Evolutionary conservation across 2,797 vertebrate species (phyloP).

Genomic region (Tragelaphus eurycerus): DNA sequence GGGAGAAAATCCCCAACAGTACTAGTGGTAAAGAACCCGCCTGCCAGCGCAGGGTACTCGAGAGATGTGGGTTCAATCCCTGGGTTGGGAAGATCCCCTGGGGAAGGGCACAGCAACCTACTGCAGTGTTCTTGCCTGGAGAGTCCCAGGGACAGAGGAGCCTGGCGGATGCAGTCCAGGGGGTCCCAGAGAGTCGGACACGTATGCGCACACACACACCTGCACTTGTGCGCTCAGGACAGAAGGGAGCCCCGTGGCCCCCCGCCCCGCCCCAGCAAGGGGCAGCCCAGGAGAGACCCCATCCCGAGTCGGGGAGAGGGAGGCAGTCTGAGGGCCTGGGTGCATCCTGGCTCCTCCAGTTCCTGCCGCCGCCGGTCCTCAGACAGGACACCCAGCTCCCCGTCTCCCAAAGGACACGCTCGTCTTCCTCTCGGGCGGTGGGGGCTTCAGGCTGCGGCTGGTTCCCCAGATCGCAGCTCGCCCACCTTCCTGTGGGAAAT

Average conservation of each 20-base stretch:
- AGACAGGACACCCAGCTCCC: background rate
- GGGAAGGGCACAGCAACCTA: no score
- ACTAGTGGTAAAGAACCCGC: no score
- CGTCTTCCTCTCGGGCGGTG: accelerated
- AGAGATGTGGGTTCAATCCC: background rate
- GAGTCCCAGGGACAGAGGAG: background rate
- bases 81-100: background rate
- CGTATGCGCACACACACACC: accelerated
- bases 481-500: background rate
- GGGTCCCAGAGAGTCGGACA: background rate
- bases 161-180: no score
- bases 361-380: accelerated
- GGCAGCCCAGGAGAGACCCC: background rate
- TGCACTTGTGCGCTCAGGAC: accelerated
- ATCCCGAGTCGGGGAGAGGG: accelerated
- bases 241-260: no score
- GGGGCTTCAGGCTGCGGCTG: background rate
- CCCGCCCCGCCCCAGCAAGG: no score
- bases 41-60: background rate
- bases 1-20: no score
- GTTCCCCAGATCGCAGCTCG: background rate
- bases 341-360: accelerated
- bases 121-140: background rate
- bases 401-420: background rate
- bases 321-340: background rate